Percentiles rank a stretch among this genome's conserved stretches.
Conservation (phyloP, 2,888 invertebrate species). For the Frankliniella intonsa region DNA sequence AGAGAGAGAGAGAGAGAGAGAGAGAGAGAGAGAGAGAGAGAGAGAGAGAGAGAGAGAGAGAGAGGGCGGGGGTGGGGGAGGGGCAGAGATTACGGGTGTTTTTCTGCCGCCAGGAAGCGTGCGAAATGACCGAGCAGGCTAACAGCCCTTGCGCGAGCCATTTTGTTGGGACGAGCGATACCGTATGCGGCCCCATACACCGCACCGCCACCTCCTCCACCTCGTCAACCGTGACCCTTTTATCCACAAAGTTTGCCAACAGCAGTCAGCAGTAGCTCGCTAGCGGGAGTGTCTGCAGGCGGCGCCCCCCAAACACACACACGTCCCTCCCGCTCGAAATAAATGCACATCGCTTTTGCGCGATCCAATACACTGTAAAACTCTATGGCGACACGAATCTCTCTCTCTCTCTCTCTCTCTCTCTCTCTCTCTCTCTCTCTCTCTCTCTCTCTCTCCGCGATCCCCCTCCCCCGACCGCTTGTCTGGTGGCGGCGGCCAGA, state of each 20-base stretch:
- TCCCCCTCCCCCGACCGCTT: too few species aligned
- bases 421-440: neutral
- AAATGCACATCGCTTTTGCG: too few species aligned
- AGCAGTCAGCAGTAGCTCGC: neutral
- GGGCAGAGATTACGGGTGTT: too few species aligned
- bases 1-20: constrained; percentile 1
- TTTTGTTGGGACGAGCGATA: too few species aligned
- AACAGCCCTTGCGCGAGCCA: too few species aligned
- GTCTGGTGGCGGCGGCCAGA: too few species aligned
- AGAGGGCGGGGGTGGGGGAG: too few species aligned
- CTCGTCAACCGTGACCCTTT: neutral
- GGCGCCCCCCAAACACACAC: neutral
- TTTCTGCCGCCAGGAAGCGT: too few species aligned
- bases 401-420: neutral
- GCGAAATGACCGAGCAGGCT: too few species aligned
- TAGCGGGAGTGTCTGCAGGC: neutral
- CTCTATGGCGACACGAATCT: neutral
- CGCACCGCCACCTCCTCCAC: neutral
- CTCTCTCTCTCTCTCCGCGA: neutral
- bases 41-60: neutral
- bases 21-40: neutral
- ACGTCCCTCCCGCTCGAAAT: neutral
- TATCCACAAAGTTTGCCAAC: neutral
- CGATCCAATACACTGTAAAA: too few species aligned
- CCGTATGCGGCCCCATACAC: too few species aligned